Evolutionary conservation across 1,140 invertebrate genomes (phyloP), one percentile per base, ranked within the genome.

Genomic region (Camponotus floridanus): DNA sequence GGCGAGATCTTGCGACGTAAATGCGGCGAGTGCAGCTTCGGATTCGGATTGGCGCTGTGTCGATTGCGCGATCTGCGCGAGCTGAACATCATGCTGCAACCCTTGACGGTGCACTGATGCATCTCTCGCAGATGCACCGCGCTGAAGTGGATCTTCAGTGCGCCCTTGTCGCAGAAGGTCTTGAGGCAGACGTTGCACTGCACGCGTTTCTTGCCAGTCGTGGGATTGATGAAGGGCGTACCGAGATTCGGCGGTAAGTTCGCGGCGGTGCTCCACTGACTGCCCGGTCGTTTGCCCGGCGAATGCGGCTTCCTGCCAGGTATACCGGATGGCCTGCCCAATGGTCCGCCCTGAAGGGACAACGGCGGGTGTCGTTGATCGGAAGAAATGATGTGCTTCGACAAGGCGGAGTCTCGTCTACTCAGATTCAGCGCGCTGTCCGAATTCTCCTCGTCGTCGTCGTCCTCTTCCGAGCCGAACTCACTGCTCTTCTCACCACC

Each of bases 31-130:
- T 99, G 99, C 6, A 99, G 95, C 94, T 99, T 99, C 0, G 99
- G 99, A 95, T 99, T 99, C 0, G 99, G 99, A 95, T 99, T 99
- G 8, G 99, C 98, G 94, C 98, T 99, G 94, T 99, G 99, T 1
- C 99, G 96, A 93, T 99, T 99, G 42, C 99, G 96, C 31, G 98
- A 99, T 83, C 99, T 96, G 87, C 99, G 96, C 15, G 98, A 99
- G 94, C 98, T 99, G 94, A 99, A 99, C 98, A 99, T 99, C 98
- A 99, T 99, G 93, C 98, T 99, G 95, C 99, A 99, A 0, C 99
- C 99, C 92, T 99, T 98, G 0, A 99, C 98, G 0, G 99, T 99
- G 94, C 99, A 99, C 94, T 99, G 99, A 94, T 99, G 99, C 99
- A 99, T 99, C 96, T 99, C 99, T 26, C 98, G 97, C 79, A 99